These are phyloP conservation scores for Oxystoma pomonae DNA, from an alignment of 2,888 invertebrate genomes.

Conservation along the genomic window DNA sequence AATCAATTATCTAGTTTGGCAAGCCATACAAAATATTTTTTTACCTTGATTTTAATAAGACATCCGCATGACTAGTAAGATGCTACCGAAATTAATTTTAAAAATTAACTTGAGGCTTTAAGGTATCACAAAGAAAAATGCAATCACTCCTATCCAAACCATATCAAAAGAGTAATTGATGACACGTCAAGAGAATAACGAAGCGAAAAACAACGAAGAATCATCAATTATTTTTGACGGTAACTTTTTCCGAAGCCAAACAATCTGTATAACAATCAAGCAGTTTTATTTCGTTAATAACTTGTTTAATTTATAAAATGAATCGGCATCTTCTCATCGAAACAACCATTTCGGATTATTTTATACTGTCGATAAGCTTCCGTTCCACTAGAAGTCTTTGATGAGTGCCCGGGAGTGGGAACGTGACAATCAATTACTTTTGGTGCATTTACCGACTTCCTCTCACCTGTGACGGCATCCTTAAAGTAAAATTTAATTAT, in stretches of 20 bases:
- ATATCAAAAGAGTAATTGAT: background rate
- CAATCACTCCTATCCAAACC: background rate
- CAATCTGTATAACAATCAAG: constrained; percentile 9
- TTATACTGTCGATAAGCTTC: background rate
- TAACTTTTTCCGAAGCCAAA: background rate
- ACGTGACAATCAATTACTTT: background rate
- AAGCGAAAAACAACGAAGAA: background rate
- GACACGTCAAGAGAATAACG: background rate
- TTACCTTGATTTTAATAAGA: background rate
- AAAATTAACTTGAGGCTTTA: background rate
- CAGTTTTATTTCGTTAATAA: constrained; percentile 23
- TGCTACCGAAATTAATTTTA: background rate
- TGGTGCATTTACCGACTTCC: background rate
- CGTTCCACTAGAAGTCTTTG: background rate
- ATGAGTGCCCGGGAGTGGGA: background rate
- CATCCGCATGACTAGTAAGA: background rate
- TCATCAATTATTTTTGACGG: background rate
- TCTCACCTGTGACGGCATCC: background rate
- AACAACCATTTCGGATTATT: background rate
- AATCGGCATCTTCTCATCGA: constrained; percentile 17
- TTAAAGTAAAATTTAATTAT: background rate
- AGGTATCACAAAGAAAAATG: background rate
- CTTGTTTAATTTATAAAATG: constrained; percentile 27
- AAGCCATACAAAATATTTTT: background rate
- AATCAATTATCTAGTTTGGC: background rate